phyloP scores from a whole-genome alignment of 2,797 vertebrate species.

The Takifugu rubripes region DNA sequence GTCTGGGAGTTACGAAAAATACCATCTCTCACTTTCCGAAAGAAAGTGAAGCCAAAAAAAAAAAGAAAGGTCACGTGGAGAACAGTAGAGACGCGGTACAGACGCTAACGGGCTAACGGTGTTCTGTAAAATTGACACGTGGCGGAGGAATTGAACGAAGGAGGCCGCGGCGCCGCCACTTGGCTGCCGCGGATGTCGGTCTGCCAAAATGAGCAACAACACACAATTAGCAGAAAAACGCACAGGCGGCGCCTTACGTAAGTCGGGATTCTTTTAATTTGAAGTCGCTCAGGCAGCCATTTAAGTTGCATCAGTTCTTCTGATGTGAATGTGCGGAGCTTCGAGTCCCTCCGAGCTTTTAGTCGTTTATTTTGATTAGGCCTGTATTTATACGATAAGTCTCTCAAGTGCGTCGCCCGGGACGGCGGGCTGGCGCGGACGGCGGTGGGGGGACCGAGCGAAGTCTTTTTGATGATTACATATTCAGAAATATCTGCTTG shows the following conservation, averaged over 20 bases:
- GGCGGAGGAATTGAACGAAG: constrained; percentile 42
- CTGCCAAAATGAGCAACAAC: constrained; percentile 57
- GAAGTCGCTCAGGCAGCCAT: constrained; percentile 53
- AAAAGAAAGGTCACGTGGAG: background rate
- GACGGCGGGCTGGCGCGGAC: constrained; percentile 58
- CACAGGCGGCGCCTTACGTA: constrained; percentile 49
- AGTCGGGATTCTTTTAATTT: constrained; percentile 54
- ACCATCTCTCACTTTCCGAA: too few species aligned
- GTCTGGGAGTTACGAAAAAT: constrained; percentile 4
- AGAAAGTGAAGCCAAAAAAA: background rate
- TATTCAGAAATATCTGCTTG: constrained; percentile 75
- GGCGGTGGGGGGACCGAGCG: constrained; percentile 71
- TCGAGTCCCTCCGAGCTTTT: constrained; percentile 70
- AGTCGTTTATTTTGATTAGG: constrained; percentile 82
- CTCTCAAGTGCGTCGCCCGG: constrained; percentile 70
- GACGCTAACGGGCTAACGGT: constrained; percentile 13
- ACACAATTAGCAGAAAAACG: constrained; percentile 2
- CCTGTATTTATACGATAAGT: constrained; percentile 83
- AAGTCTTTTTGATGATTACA: constrained; percentile 79
- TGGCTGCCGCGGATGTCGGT: constrained; percentile 62
- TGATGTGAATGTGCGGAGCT: constrained; percentile 70
- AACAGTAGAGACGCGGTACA: too few species aligned
- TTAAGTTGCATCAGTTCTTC: constrained; percentile 72
- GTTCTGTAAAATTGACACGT: constrained; percentile 41
- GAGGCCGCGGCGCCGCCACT: constrained; percentile 49